Conservation (phyloP, 2,113 vertebrate species). For the Neodontobutis hainanensis region DNA sequence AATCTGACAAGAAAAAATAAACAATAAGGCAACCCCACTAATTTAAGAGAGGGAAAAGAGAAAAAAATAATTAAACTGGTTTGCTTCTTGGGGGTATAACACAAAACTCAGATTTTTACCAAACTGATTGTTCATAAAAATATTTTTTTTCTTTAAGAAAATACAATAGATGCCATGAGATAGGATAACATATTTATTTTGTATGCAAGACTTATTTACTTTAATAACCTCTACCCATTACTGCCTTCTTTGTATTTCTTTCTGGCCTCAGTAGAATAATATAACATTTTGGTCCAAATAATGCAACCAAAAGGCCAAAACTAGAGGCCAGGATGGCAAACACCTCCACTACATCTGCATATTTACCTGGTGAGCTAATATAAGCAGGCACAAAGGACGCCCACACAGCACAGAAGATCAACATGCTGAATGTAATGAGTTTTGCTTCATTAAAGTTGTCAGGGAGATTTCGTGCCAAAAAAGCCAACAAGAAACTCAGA, state of each 20-base stretch:
- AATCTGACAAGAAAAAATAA: too few relatives aligned
- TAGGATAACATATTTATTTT: too few relatives aligned
- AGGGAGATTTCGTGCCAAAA: constrained; percentile 74
- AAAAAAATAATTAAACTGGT: too few relatives aligned
- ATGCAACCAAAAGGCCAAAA: constrained; percentile 69
- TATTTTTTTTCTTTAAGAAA: too few relatives aligned
- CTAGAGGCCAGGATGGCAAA: constrained; percentile 80
- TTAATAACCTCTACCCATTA: constrained; percentile 50
- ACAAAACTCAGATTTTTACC: too few relatives aligned
- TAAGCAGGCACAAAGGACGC: constrained; percentile 73
- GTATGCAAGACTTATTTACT: neutral
- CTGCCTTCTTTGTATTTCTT: constrained; percentile 73
- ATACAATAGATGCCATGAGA: too few relatives aligned
- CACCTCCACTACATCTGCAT: constrained; percentile 73
- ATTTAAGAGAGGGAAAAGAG: too few relatives aligned
- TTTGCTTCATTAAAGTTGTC: constrained; percentile 76
- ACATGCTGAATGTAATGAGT: constrained; percentile 76
- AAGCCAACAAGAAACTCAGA: constrained; percentile 73
- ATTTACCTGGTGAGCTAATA: constrained; percentile 75
- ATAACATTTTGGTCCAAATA: constrained; percentile 80
- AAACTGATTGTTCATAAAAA: too few relatives aligned
- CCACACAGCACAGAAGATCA: constrained; percentile 80
- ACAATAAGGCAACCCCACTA: too few relatives aligned
- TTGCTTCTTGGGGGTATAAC: too few relatives aligned
- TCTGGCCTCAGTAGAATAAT: constrained; percentile 75